Base-by-base conservation (phyloP, 2,113 vertebrate genomes). In the Chlorodrepanis virens region DNA sequence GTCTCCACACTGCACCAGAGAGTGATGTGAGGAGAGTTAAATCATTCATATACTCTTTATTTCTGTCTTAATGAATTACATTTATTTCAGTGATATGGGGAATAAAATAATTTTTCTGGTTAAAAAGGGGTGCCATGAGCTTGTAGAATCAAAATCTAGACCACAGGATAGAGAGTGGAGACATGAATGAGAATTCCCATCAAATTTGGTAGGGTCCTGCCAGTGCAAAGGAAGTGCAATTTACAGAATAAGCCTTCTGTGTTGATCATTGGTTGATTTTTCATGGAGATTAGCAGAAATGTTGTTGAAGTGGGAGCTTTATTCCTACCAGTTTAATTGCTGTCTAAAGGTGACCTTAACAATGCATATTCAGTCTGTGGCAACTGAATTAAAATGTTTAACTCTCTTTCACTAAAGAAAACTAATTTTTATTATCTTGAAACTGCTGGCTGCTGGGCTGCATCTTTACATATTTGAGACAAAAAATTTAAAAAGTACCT, bases 131-230 rank as follows among this genome's bases (percentile, higher is more conserved):
- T 56, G 54, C 54, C 31, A 33, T 39, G 42, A 67, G 3, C n/a
- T 75, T 59, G 9, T 40, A 74, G 42, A 87, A 59, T 13, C 17
- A 61, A 92, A 81, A 57, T 65, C 18, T 65, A 39, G 47, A 56
- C 1, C 0, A 0, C 35, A 23, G 6, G 31, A 27, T 24, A 60
- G 39, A 68, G 13, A 68, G 16, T 10, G 2, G 7, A 76, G 13
- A 2, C 9, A 27, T 56, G 27, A 53, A 37, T 42, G 19, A 76
- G 24, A 83, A 83, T 67, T 76, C 15, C 23, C 29, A 35, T 35
- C 0, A 2, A 59, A 79, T 75, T 82, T 59, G 3, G 9, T 42
- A 71, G 42, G 9, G 42, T 75, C 8, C 17, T 54, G 6, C 3
- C 19, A 28, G 19, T 15, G 11, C 19, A 44, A 88, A 92, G 29